Evolutionary conservation across 2,797 vertebrate species (phyloP).

Genomic region (Harpia harpyja): DNA sequence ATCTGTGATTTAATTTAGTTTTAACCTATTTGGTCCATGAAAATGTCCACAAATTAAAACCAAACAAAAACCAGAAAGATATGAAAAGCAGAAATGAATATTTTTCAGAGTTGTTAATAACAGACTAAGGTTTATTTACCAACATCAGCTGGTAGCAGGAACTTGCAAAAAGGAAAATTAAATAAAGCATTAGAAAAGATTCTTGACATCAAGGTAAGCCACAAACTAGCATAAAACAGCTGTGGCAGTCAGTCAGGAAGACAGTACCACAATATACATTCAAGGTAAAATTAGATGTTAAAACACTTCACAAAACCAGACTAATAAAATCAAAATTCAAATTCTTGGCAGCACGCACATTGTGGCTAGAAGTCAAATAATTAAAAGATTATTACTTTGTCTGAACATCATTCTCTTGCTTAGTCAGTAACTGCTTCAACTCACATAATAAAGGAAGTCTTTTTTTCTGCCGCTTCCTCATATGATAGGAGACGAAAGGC

Average conservation of each 20-base stretch:
- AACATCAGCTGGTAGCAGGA: neutral
- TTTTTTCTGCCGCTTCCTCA: conserved; percentile 21
- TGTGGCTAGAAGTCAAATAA: conserved; percentile 29
- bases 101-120: neutral
- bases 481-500: neutral
- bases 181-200: neutral
- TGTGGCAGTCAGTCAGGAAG: neutral
- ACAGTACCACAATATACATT: neutral
- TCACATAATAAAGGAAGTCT: conserved; percentile 34
- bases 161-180: neutral
- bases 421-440: conserved; percentile 16
- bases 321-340: conserved; percentile 13
- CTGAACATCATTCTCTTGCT: neutral
- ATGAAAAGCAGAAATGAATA: neutral
- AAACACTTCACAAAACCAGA: neutral
- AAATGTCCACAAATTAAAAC: neutral
- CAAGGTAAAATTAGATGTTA: neutral
- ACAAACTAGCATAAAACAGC: neutral
- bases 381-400: conserved; percentile 37
- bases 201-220: neutral
- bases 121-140: neutral
- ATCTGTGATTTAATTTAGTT: neutral
- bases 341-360: neutral
- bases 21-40: neutral
- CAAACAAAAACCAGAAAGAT: neutral